Conservation (phyloP, 2,888 invertebrate genomes). For the Mesopsocus fuscifrons region DNA sequence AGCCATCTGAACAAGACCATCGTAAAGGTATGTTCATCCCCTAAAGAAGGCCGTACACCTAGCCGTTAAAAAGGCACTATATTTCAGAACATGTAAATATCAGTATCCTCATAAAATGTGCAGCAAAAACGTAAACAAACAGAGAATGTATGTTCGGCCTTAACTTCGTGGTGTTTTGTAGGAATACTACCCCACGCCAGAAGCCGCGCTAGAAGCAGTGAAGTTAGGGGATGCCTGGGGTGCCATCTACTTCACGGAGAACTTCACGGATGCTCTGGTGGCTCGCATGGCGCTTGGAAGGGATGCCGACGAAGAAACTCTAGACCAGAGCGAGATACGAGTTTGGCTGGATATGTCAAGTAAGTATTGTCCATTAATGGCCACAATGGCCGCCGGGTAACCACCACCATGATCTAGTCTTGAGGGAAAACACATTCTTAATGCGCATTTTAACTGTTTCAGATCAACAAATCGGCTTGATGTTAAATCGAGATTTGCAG, state of each 20-base stretch:
- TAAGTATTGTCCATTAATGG: slow-evolving; percentile 27
- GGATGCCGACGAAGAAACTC: slow-evolving; percentile 68
- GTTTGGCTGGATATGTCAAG: slow-evolving; percentile 88
- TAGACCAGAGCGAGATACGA: slow-evolving; percentile 69
- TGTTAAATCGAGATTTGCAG: slow-evolving; percentile 70
- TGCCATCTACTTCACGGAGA: slow-evolving; percentile 68
- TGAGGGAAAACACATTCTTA: too few relatives aligned
- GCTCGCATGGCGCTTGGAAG: slow-evolving; percentile 62
- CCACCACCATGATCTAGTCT: too few relatives aligned
- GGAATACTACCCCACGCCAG: slow-evolving; percentile 42
- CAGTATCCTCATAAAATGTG: too few relatives aligned
- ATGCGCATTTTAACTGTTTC: too few relatives aligned
- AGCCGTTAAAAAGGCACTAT: too few relatives aligned
- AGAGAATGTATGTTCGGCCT: too few relatives aligned
- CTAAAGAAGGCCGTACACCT: too few relatives aligned
- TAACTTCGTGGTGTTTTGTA: too few relatives aligned
- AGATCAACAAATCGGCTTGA: slow-evolving; percentile 86
- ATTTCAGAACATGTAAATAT: too few relatives aligned
- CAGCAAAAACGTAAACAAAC: too few relatives aligned
- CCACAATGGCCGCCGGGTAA: too few relatives aligned
- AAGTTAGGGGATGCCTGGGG: slow-evolving; percentile 70
- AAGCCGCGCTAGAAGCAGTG: slow-evolving; percentile 52
- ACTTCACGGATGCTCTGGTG: slow-evolving; percentile 72
- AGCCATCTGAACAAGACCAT: slow-evolving; percentile 52
- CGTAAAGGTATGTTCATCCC: slow-evolving; percentile 34